Base-by-base conservation (phyloP, 2,113 vertebrate genomes). In the Athene noctua region DNA sequence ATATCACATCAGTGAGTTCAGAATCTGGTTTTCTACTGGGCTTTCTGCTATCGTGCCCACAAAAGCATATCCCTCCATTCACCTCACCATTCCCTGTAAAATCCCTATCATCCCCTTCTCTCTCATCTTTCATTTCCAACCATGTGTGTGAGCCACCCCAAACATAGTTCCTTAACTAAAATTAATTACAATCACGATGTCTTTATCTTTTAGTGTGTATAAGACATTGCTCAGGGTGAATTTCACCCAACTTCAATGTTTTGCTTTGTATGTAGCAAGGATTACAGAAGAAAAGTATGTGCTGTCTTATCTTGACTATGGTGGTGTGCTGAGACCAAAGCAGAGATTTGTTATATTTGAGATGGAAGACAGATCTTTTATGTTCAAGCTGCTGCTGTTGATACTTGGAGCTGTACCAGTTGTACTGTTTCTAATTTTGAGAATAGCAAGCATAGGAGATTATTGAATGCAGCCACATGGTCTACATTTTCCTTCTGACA, bases 361-460 rank as follows among this genome's bases (percentile, higher is more conserved):
- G 54, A 66, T 61, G 11, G 30, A 70, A 57, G 34, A 78, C 38
- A 58, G 88, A 22, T 1, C 34, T 94, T 96, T 94, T 74, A 54
- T 85, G 18, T 84, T 94, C 81, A 91, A 88, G 47, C 46, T 91
- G 47, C 52, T 68, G 34, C 72, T 82, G 47, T 82, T 86, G 80
- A 74, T 92, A 52, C 26, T 88, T 86, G 66, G 84, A 92, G 36
- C 58, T 62, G 15, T 81, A 82, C 63, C 72, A 80, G 65, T 52
- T 85, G 67, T 32, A 26, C 44, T 90, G 66, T 72, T 95, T 93
- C 44, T 90, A 84, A 96, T 95, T 86, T 90, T 71, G 55, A 79
- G 57, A 93, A 65, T 15, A 79, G 5, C 22, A 62, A 92, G 17
- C 21, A 30, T 5, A 88, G 70, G 55, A 15, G 10, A 84, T 95